Evolutionary conservation across 2,113 vertebrate genomes (phyloP), one percentile per base, ranked within the genome.

Genomic region (Athene cunicularia): DNA sequence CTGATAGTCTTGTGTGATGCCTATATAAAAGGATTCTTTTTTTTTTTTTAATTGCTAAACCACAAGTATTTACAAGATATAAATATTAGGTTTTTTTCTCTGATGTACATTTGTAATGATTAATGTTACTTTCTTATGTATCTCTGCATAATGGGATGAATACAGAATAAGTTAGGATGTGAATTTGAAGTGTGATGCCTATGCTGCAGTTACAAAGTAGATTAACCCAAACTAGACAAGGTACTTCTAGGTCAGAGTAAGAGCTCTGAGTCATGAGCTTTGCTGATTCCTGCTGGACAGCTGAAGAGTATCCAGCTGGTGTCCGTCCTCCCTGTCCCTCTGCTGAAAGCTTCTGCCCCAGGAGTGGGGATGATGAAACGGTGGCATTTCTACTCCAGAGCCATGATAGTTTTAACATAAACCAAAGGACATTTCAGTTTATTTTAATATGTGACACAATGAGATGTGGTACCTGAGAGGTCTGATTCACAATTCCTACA

Each of bases 321-420:
- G 21, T 26, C 76, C 2, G 0, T 81, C 14, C 35, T 82, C 15
- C n/a, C 26, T 66, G 14, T 76, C 19, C 17, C 39, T 86, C 59
- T 50, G 22, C 53, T 86, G 50, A 21, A 33, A 77, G 18, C 9
- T 47, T 66, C 64, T 80, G 58, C 32, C 23, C 13, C 45, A 37
- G 41, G 10, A 58, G 8, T 4, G 8, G 9, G 27, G 11, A 5
- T 1, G 1, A 55, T 26, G 30, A 47, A 71, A 33, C 2, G 4
- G 20, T 43, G 24, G 15, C 37, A 39, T 43, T 90, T 68, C 39
- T 92, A 30, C 33, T 72, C 20, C 30, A 72, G 47, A 73, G 22
- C n/a, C n/a, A 6, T 1, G 4, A 23, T 5, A 30, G 21, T 2
- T 15, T 83, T 83, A 58, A 32, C 15, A 28, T 49, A 41, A 92